A percentile compares a stretch with the other conserved stretches of the same genome.
Conservation (phyloP, 2,113 vertebrate genomes). For the Glaucidium brasilianum region DNA sequence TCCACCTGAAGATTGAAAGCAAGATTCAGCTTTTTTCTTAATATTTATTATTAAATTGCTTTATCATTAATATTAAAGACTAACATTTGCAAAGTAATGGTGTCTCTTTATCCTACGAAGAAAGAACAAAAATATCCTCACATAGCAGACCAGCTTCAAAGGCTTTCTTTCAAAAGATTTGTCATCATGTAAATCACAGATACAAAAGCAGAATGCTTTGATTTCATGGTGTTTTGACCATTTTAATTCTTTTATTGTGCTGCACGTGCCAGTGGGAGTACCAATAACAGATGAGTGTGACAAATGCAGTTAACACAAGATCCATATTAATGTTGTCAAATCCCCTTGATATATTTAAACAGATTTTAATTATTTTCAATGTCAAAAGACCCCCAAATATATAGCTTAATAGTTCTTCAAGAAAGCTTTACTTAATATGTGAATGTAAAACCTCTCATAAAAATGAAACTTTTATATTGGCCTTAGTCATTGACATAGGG, state of each 20-base stretch:
- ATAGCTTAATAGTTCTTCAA: slow-evolving; percentile 64
- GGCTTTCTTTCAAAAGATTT: slow-evolving; percentile 50
- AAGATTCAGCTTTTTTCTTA: neutral
- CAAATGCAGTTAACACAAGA: slow-evolving; percentile 78
- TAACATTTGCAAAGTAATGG: neutral
- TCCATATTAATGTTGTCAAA: slow-evolving; percentile 81
- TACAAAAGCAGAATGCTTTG: slow-evolving; percentile 72
- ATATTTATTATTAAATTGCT: neutral
- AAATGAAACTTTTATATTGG: slow-evolving; percentile 76
- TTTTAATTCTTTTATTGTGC: slow-evolving; percentile 69
- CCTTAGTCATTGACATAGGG: slow-evolving; percentile 70
- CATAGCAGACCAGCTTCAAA: slow-evolving; percentile 60
- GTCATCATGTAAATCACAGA: slow-evolving; percentile 69
- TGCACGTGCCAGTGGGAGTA: slow-evolving; percentile 73
- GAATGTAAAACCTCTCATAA: slow-evolving; percentile 75
- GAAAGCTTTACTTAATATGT: slow-evolving; percentile 71
- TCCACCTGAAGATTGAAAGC: neutral
- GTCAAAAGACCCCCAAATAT: slow-evolving; percentile 58
- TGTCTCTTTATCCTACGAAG: neutral
- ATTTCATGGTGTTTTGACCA: slow-evolving; percentile 76
- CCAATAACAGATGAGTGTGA: slow-evolving; percentile 75
- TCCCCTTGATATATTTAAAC: slow-evolving; percentile 76
- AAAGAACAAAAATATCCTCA: neutral
- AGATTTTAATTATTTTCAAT: slow-evolving; percentile 78
- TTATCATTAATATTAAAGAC: neutral